Percentiles rank a stretch among this genome's conserved stretches.
These are phyloP conservation scores for Mycogona germanica DNA, from an alignment of 2,888 invertebrate species.

Conservation along the genomic window DNA sequence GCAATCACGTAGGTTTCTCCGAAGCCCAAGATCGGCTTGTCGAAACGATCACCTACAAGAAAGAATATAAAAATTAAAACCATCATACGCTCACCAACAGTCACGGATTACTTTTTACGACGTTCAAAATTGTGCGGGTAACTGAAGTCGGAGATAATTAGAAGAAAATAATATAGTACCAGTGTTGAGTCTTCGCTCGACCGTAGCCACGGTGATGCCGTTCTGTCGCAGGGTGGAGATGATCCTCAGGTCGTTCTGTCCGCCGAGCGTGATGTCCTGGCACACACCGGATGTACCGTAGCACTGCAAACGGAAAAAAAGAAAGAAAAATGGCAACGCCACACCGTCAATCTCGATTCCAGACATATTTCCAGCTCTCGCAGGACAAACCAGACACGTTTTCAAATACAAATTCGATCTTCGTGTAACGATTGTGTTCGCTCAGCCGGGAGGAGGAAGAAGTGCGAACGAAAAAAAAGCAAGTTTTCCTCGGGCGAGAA, in stretches of 20 bases:
- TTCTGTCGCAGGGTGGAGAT: constrained; percentile 11
- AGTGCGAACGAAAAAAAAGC: no score
- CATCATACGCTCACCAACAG: not conserved
- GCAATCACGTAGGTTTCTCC: constrained; percentile 68
- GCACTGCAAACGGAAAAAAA: constrained; percentile 14
- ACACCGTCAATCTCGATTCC: no score
- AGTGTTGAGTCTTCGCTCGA: constrained; percentile 15
- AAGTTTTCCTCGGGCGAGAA: no score
- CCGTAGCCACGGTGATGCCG: constrained; percentile 18
- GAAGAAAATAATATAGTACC: constrained; percentile 7
- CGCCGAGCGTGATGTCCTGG: constrained; percentile 18
- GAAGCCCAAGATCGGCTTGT: constrained; percentile 47
- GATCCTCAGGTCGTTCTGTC: constrained; percentile 15
- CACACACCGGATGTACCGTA: constrained; percentile 18
- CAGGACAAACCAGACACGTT: no score
- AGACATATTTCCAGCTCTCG: no score
- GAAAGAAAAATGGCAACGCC: not conserved
- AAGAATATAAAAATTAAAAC: not conserved
- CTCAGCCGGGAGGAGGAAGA: no score
- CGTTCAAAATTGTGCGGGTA: not conserved
- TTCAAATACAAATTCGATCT: no score
- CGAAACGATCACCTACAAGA: constrained; percentile 23
- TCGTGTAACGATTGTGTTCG: no score
- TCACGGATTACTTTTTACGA: not conserved
- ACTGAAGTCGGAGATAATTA: not conserved